Evolutionary conservation across 1,140 invertebrate species (phyloP), one percentile per base, ranked within the genome.

Genomic region (Teleopsis dalmanni): DNA sequence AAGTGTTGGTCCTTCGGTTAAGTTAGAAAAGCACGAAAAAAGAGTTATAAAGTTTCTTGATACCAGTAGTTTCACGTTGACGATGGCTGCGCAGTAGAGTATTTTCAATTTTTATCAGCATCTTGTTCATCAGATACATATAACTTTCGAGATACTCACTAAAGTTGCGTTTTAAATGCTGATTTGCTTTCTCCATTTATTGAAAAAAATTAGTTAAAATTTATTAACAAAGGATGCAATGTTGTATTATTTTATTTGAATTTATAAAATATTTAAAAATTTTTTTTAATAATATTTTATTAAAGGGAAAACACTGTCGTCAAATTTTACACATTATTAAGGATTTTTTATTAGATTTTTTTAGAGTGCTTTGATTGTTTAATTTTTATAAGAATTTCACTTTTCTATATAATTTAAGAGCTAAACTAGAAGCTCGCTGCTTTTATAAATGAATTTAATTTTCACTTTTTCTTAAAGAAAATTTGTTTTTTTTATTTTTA

Each of bases 11-110:
- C 25, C 13, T 16, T 46, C 36, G 13, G 3, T 11, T 57, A 55
- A 57, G 41, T 84, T 87, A 87, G 73, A 87, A 87, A 73, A 87
- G 81, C 44, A 87, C 85, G 69, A 87, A 87, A 73, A 87, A 87
- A 43, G 84, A 87, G 72, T 87, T 87, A 72, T 87, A 87, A 66
- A 87, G 72, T 73, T 87, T 87, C 72, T 87, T 87, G 57, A 87
- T 86, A 34, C 85, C 85, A 21, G 84, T 87, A 27, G 83, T 85
- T 68, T 87, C 85, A 57, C 83, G 74, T 70, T 87, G 84, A 66
- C 84, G 79, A 66, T 85, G 84, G 67, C 83, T 84, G 72, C 85
- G 83, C 38, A 87, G 77, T 59, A 86, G 78, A 66, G 81, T 79
- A 60, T 81, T 81, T 71, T 82, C 78, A 57, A 81, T 78, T 72